Conservation (phyloP, 2,113 vertebrate species). For the Corynorhinus townsendii region DNA sequence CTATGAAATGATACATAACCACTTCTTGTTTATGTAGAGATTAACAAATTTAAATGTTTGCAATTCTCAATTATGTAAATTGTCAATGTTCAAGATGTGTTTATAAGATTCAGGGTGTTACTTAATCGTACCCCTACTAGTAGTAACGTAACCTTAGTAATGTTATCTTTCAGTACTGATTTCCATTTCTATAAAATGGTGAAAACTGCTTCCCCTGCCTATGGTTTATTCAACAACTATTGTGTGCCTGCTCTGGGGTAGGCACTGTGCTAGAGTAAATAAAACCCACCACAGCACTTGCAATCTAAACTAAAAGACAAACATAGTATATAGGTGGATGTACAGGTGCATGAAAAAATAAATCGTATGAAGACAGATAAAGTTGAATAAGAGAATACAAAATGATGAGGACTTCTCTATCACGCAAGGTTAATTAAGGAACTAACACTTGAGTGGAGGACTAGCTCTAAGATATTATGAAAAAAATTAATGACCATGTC, state of each 20-base stretch:
- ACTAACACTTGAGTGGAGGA: neutral
- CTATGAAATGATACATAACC: neutral
- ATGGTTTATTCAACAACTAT: neutral
- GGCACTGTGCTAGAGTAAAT: neutral
- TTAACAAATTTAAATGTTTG: neutral
- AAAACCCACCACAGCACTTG: neutral
- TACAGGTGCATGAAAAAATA: neutral
- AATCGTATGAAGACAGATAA: neutral
- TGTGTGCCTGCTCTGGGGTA: neutral
- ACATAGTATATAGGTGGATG: neutral
- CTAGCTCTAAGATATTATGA: neutral
- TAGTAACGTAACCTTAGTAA: neutral
- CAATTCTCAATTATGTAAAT: neutral
- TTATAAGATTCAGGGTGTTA: neutral
- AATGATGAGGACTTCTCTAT: neutral
- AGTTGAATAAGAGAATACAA: neutral
- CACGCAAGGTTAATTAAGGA: neutral
- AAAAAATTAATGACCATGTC: neutral
- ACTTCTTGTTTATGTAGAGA: neutral
- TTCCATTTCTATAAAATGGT: neutral
- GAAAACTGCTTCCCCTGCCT: neutral
- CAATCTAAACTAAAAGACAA: neutral
- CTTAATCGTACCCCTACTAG: neutral
- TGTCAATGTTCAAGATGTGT: neutral
- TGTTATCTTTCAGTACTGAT: neutral